Base-by-base conservation (phyloP, 2,888 invertebrate species). In the Alviniconcha strummeri region DNA sequence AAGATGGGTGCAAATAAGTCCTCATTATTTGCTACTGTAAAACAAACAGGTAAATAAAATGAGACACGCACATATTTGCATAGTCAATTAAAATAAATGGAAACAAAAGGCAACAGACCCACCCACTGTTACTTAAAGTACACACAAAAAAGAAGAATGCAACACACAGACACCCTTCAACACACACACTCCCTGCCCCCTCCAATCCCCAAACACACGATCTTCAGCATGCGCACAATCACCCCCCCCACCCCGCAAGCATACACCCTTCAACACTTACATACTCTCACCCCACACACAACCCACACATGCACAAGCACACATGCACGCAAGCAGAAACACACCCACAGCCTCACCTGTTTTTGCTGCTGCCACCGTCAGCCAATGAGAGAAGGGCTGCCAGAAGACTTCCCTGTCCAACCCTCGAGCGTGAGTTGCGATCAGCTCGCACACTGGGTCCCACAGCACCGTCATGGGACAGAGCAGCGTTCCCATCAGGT, bases 381-480 rank as follows among this genome's bases (percentile, higher is more conserved):
- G 90, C 83, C 91, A 89, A 36, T 81, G 84, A 19, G 84, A 86
- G 85, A 92, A 92, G 6, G 93, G 86, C 8, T 89, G 88, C 94
- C 94, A 95, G 90, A 94, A 93, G 81, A 84, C 88, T n/a, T 89
- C 87, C 69, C 85, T 87, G 54, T 89, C 87, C 85, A 94, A 75
- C 56, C 89, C 88, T 84, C 91, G 95, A 0, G 97, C 97, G 92
- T 96, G 97, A 0, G 96, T 95, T 2, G 96, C 95, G 78, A 98
- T 96, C 72, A 98, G 95, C 90, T 96, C 96, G 19, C 95, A 94
- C 0, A 97, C 95, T 0, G 98, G 97, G 86, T 97, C 96, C 98
- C 98, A 98, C 0, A 99, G 93, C 17, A 97, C 94, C 89, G 97
- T 96, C 91, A 99, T 98, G 93, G 98, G 98, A 52, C 97, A 95